Evolutionary conservation across 1,140 invertebrate genomes (phyloP).

Genomic region (Aphis gossypii): DNA sequence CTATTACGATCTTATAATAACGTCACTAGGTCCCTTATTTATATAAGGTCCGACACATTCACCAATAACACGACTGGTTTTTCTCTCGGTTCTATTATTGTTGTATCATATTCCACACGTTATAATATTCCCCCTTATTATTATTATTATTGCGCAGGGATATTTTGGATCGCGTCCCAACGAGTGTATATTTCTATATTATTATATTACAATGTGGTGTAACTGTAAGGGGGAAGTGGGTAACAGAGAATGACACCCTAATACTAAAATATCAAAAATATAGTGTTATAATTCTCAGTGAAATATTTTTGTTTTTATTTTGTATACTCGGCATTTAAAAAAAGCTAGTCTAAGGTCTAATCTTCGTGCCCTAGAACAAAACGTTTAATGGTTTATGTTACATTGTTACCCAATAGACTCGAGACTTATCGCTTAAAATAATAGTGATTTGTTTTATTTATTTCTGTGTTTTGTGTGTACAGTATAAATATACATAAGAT

Average conservation of each 20-base stretch:
- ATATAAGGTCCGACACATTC: neutral
- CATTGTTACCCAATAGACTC: neutral
- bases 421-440: neutral
- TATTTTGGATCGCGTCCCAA: neutral
- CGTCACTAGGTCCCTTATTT: neutral
- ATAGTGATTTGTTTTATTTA: neutral
- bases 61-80: neutral
- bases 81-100: neutral
- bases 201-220: neutral
- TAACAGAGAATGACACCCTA: neutral
- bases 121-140: neutral
- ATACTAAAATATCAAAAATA: neutral
- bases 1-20: neutral
- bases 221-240: neutral
- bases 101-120: neutral
- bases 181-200: neutral
- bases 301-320: neutral
- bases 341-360: too few species aligned
- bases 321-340: neutral
- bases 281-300: neutral
- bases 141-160: neutral
- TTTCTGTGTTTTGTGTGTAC: neutral
- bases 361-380: too few species aligned
- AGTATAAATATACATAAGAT: neutral
- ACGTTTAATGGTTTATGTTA: too few species aligned